Conservation (phyloP, 2,888 invertebrate species). For the Drosophila buzzatii region DNA sequence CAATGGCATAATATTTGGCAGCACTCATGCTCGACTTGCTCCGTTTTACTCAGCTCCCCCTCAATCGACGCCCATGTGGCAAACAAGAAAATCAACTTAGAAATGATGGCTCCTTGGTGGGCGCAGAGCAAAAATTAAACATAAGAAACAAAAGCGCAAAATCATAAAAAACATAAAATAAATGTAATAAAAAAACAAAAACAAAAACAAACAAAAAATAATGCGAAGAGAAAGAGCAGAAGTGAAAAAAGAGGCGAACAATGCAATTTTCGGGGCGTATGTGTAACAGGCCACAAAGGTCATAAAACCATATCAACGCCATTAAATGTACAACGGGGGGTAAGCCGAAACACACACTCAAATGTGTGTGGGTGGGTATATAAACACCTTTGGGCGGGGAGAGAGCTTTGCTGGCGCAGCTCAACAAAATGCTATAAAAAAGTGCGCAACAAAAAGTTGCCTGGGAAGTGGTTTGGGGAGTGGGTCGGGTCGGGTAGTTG, state of each 20-base stretch:
- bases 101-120: constrained; percentile 81
- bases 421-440: constrained; percentile 73
- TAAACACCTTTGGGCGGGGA: constrained; percentile 60
- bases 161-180: constrained; percentile 81
- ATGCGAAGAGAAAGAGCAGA: constrained; percentile 4
- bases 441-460: constrained; percentile 70
- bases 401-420: constrained; percentile 38
- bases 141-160: constrained; percentile 60
- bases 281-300: constrained; percentile 83
- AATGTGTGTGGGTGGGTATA: constrained; percentile 28
- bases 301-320: constrained; percentile 84
- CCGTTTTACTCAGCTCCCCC: neutral
- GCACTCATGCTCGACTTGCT: neutral
- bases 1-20: constrained; percentile 27
- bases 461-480: constrained; percentile 6
- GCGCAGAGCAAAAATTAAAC: constrained; percentile 59
- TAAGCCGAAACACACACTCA: constrained; percentile 27
- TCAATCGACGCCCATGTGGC: neutral
- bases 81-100: constrained; percentile 84
- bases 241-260: constrained; percentile 66
- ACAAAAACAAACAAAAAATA: constrained; percentile 27
- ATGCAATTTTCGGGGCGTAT: constrained; percentile 78
- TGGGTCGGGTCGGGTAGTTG: constrained; percentile 12
- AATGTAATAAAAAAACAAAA: constrained; percentile 69
- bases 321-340: constrained; percentile 80